phyloP scores from a whole-genome alignment of 1,140 invertebrate genomes.

The Ceratina calcarata region DNA sequence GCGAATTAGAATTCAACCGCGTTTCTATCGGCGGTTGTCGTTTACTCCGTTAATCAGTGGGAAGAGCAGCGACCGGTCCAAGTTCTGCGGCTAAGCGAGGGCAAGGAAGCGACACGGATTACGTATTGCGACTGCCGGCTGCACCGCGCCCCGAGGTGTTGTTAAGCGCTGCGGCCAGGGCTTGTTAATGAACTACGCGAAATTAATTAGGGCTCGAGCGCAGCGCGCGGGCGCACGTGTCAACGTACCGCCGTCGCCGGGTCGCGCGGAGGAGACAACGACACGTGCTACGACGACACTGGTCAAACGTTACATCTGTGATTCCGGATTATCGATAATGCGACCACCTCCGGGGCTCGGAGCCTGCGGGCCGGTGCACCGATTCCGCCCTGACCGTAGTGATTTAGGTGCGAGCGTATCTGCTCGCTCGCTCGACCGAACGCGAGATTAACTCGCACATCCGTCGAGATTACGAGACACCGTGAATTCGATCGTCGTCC shows the following conservation, averaged over 20 bases:
- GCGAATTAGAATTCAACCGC: slow-evolving; percentile 15
- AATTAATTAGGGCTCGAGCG: slow-evolving; percentile 58
- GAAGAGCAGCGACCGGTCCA: not conserved
- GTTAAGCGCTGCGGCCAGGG: slow-evolving; percentile 58
- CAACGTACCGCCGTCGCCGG: slow-evolving; percentile 14
- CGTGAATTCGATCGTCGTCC: not conserved
- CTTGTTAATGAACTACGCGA: slow-evolving; percentile 65
- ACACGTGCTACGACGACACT: slow-evolving; percentile 15
- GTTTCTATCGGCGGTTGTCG: slow-evolving; percentile 42
- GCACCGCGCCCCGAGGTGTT: slow-evolving; percentile 45
- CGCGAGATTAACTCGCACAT: slow-evolving; percentile 22
- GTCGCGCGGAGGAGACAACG: slow-evolving; percentile 42
- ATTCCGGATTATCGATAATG: slow-evolving; percentile 68
- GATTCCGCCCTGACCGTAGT: slow-evolving; percentile 35
- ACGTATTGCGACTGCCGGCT: slow-evolving; percentile 35
- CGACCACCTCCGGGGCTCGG: slow-evolving; percentile 17
- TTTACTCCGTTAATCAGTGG: slow-evolving; percentile 54
- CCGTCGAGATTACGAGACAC: not conserved
- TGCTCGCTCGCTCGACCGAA: slow-evolving; percentile 26
- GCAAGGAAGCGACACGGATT: not conserved
- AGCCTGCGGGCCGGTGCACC: slow-evolving; percentile 10
- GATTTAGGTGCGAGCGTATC: slow-evolving; percentile 48
- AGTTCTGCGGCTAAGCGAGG: not conserved
- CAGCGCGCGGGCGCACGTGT: slow-evolving; percentile 28
- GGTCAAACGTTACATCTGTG: slow-evolving; percentile 50